Evolutionary conservation across 2,113 vertebrate species (phyloP).

Genomic region (Turnix velox): DNA sequence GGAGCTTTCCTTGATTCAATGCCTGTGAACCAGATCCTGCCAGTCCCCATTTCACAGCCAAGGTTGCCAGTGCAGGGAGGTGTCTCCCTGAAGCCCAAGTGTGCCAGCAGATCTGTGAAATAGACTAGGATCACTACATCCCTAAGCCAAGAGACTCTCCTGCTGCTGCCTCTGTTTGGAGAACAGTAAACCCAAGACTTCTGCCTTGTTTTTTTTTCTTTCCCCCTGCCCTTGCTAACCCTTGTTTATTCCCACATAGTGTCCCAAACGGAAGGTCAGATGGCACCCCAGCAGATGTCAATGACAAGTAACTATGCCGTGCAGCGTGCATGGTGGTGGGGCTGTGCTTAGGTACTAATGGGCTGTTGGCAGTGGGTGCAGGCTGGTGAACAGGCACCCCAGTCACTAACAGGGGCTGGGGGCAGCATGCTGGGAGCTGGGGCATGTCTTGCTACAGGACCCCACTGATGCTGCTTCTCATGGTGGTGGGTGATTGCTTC

Average conservation of each 20-base stretch:
- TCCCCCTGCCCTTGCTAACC: slow-evolving; percentile 60
- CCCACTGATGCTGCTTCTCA: fast-evolving
- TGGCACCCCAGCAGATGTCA: slow-evolving; percentile 81
- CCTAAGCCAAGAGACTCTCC: fast-evolving
- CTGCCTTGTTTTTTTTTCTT: not conserved
- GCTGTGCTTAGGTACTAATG: slow-evolving; percentile 74
- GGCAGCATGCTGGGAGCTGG: slow-evolving; percentile 42
- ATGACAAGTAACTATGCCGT: slow-evolving; percentile 89
- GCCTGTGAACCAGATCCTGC: not conserved
- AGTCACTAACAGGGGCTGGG: slow-evolving; percentile 27
- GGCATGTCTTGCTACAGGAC: not conserved
- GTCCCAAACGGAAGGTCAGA: slow-evolving; percentile 81
- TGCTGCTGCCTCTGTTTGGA: fast-evolving
- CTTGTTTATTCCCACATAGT: slow-evolving; percentile 77
- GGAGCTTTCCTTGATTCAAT: not conserved
- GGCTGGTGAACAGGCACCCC: not conserved
- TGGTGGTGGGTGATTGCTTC: not conserved
- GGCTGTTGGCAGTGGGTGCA: not conserved
- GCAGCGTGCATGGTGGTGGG: slow-evolving; percentile 85
- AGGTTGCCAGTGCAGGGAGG: not conserved
- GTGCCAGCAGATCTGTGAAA: fast-evolving
- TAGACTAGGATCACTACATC: fast-evolving
- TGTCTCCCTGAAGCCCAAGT: not conserved
- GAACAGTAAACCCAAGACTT: not conserved
- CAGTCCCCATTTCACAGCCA: not conserved